phyloP scores from a whole-genome alignment of 2,888 invertebrate genomes.

The Philonicus albiceps region DNA sequence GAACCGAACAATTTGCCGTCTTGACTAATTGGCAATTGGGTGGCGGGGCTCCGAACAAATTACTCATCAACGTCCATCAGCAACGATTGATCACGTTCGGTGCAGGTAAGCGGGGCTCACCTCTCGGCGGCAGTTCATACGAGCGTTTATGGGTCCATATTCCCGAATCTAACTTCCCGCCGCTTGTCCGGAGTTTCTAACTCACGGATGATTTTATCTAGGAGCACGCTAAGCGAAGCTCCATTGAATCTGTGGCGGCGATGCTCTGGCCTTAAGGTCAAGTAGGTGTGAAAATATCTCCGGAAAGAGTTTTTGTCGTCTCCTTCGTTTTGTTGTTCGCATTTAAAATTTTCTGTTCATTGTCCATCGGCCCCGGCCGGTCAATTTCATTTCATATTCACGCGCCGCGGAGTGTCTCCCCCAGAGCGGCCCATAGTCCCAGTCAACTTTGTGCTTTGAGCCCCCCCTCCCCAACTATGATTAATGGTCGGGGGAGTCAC shows the following conservation, averaged over 20 bases:
- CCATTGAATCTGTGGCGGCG: neutral
- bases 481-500: slow-evolving; percentile 29
- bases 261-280: slow-evolving; percentile 22
- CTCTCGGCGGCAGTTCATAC: slow-evolving; percentile 3
- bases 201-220: neutral
- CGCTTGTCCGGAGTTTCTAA: neutral
- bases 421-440: neutral
- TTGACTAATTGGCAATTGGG: slow-evolving; percentile 43
- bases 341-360: slow-evolving; percentile 5
- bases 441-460: slow-evolving; percentile 5
- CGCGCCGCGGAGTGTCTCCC: neutral
- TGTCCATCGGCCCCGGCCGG: neutral
- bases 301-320: slow-evolving; percentile 7
- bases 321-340: slow-evolving; percentile 8
- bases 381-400: slow-evolving; percentile 31
- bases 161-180: neutral
- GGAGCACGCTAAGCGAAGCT: neutral
- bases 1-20: slow-evolving; percentile 40
- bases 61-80: slow-evolving; percentile 41
- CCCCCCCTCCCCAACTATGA: slow-evolving; percentile 24
- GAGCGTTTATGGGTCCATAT: neutral
- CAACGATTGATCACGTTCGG: slow-evolving; percentile 19
- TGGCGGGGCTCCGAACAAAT: slow-evolving; percentile 30
- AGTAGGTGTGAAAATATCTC: slow-evolving; percentile 39
- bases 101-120: slow-evolving; percentile 14